These are phyloP conservation scores for Auanema freiburgensis DNA, from an alignment of 2,888 invertebrate species.

Conservation along the genomic window DNA sequence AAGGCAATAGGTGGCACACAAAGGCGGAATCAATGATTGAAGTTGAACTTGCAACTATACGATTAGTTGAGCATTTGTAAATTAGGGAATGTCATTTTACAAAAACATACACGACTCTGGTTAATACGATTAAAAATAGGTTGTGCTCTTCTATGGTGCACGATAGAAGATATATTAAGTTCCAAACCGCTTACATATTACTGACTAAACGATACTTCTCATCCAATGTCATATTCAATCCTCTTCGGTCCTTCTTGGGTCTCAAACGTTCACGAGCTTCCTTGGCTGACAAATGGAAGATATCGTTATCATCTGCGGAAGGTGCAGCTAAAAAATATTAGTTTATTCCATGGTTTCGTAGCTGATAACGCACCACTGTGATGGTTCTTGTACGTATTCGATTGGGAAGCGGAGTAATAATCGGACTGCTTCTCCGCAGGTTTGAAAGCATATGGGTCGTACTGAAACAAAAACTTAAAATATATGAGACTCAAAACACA, in stretches of 20 bases:
- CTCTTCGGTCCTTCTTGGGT: conserved; percentile 43
- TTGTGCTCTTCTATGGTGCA: not conserved
- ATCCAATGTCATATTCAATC: conserved; percentile 54
- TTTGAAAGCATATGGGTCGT: no score
- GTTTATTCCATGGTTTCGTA: not conserved
- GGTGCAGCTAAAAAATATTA: not conserved
- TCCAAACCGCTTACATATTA: conserved; percentile 45
- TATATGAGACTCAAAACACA: no score
- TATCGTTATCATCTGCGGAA: conserved; percentile 39
- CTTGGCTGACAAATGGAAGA: conserved; percentile 59
- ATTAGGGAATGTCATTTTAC: no score
- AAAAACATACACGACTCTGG: not conserved
- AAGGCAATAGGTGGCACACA: conserved; percentile 20
- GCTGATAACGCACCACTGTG: not conserved
- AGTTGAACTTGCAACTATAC: conserved; percentile 2
- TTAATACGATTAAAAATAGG: not conserved
- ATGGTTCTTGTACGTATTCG: no score
- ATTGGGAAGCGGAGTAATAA: no score
- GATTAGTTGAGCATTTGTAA: not conserved
- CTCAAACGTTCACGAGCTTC: conserved; percentile 58
- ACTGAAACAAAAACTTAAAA: no score
- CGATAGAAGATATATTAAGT: conserved; percentile 1
- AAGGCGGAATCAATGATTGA: conserved; percentile 6
- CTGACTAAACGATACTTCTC: conserved; percentile 59
- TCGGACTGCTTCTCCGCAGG: no score